Percentiles rank a stretch among this genome's conserved stretches.
Evolutionary conservation across 1,140 invertebrate species (phyloP).

Genomic region (Pachyrhynchus sulphureomaculatus): DNA sequence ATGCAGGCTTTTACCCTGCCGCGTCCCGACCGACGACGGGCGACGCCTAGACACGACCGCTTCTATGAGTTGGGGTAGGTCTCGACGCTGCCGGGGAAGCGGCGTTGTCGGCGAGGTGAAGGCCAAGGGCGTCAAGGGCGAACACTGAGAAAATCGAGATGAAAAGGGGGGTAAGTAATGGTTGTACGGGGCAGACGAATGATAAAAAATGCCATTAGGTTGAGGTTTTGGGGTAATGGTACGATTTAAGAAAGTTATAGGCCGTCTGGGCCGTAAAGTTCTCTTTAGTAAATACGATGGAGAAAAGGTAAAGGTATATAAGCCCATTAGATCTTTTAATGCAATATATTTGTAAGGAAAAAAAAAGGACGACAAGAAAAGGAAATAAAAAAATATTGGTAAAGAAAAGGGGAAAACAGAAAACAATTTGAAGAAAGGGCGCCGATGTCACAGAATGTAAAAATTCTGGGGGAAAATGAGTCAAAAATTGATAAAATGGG

Average conservation of each 20-base stretch:
- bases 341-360: no score
- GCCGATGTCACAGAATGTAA: no score
- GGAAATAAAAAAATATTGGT: no score
- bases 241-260: background rate
- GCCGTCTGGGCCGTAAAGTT: background rate
- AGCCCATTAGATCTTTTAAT: no score
- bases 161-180: background rate
- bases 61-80: conserved; percentile 17
- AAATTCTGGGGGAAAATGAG: no score
- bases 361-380: no score
- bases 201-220: background rate
- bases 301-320: no score
- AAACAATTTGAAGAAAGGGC: no score
- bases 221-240: background rate
- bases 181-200: background rate
- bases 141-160: background rate
- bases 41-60: conserved; percentile 6
- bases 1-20: conserved; percentile 10
- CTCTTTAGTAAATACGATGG: no score
- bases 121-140: conserved; percentile 7
- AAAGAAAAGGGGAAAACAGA: no score
- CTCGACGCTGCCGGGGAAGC: background rate
- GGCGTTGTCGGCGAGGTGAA: conserved; percentile 5
- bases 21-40: background rate
- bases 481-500: no score